These are phyloP conservation scores for Aromia moschata DNA, from an alignment of 2,888 invertebrate species.

Conservation along the genomic window DNA sequence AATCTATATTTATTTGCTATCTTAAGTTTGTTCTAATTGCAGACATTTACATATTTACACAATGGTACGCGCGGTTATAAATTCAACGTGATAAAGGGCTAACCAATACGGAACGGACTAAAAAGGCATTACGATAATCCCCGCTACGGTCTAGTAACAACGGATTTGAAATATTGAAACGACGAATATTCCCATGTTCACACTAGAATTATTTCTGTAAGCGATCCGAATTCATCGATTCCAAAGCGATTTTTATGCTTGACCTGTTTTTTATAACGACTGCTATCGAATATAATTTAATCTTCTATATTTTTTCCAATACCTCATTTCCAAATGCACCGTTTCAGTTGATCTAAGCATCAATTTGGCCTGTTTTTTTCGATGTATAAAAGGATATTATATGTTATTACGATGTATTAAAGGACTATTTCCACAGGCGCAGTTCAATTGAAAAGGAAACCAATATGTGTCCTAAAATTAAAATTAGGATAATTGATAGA, in stretches of 20 bases:
- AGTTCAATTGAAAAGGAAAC: too few species aligned
- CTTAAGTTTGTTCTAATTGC: too few species aligned
- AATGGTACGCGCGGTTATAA: constrained; percentile 23
- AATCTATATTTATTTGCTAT: too few species aligned
- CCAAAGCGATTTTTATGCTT: constrained; percentile 36
- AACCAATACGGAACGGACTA: constrained; percentile 27
- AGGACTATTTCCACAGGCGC: too few species aligned
- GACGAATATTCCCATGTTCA: constrained; percentile 37
- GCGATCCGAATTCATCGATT: constrained; percentile 44
- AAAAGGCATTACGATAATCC: constrained; percentile 36
- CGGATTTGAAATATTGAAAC: constrained; percentile 42
- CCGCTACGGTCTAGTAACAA: constrained; percentile 4
- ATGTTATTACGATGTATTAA: too few species aligned
- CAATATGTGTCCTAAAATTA: too few species aligned
- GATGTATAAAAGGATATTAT: too few species aligned
- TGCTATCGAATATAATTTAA: constrained; percentile 41
- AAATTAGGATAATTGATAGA: too few species aligned
- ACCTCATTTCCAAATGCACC: constrained; percentile 43
- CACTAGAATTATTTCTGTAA: constrained; percentile 42
- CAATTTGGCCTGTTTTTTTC: constrained; percentile 7
- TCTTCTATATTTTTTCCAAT: constrained; percentile 37
- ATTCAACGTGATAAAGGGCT: constrained; percentile 31
- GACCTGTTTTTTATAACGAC: constrained; percentile 39
- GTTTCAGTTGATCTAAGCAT: constrained; percentile 21
- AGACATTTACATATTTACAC: too few species aligned